Evolutionary conservation across 2,888 invertebrate species (phyloP).

Genomic region (Chrysina gloriosa): DNA sequence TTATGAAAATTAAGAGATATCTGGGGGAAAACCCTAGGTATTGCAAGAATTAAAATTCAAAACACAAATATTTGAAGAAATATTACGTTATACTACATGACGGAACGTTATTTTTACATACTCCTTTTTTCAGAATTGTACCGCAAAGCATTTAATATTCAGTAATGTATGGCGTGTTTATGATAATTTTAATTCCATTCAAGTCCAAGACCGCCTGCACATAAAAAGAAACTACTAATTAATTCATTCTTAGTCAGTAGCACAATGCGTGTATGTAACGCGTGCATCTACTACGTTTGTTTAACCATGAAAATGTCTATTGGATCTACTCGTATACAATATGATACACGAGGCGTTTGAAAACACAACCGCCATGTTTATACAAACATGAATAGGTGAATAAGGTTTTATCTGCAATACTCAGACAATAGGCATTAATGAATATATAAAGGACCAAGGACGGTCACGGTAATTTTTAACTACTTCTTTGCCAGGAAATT

Average conservation of each 20-base stretch:
- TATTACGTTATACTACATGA: no score
- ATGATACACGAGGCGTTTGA: neutral
- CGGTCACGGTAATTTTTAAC: neutral
- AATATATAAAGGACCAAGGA: neutral
- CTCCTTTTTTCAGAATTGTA: no score
- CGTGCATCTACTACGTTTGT: neutral
- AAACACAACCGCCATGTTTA: neutral
- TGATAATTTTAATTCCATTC: conserved; percentile 27
- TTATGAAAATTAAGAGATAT: no score
- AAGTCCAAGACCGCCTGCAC: conserved; percentile 18
- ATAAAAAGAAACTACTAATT: conserved; percentile 20
- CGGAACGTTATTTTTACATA: no score
- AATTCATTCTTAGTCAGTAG: conserved; percentile 22
- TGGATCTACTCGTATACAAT: neutral
- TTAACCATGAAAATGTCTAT: conserved; percentile 7
- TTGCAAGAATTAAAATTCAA: no score
- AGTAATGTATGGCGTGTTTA: conserved; percentile 5
- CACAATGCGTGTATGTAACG: neutral
- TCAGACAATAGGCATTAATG: neutral
- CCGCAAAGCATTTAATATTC: conserved; percentile 20
- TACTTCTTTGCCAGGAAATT: neutral
- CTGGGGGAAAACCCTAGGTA: no score
- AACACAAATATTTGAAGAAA: no score
- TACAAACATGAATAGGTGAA: neutral
- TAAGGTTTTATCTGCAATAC: no score